A percentile compares a stretch with the other conserved stretches of the same genome.
Evolutionary conservation across 2,113 vertebrate species (phyloP).

Genomic region (Epinephelus fuscoguttatus): DNA sequence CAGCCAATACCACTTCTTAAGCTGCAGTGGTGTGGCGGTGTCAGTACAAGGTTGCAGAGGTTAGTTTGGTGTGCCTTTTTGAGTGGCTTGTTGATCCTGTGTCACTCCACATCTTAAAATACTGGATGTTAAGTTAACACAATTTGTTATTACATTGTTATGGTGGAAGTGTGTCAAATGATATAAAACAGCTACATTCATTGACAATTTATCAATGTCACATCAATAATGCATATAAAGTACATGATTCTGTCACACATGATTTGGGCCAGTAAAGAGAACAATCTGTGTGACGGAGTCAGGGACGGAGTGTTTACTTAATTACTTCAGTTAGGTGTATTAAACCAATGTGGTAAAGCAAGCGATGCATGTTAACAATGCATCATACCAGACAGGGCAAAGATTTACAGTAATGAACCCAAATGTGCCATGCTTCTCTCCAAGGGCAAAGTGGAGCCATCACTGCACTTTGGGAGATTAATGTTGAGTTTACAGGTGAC

Average conservation of each 20-base stretch:
- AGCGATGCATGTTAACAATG: slow-evolving; percentile 47
- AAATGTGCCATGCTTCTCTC: slow-evolving; percentile 37
- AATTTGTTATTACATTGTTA: neutral
- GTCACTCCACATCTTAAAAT: neutral
- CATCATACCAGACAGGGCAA: slow-evolving; percentile 34
- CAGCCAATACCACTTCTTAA: neutral
- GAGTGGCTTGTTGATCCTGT: neutral
- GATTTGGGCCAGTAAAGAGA: neutral
- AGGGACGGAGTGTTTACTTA: slow-evolving; percentile 11
- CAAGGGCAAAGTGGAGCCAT: slow-evolving; percentile 60
- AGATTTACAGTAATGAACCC: slow-evolving; percentile 68
- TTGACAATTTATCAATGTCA: neutral
- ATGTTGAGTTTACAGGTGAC: slow-evolving; percentile 67
- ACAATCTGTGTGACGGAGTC: neutral
- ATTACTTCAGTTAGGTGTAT: slow-evolving; percentile 23
- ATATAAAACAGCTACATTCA: neutral
- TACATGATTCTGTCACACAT: neutral
- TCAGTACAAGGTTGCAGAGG: neutral
- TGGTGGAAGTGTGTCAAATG: neutral
- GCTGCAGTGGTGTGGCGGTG: neutral
- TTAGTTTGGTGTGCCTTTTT: neutral
- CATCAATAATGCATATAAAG: neutral
- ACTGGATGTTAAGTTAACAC: neutral
- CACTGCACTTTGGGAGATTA: slow-evolving; percentile 76
- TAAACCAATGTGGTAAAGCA: slow-evolving; percentile 34